These are phyloP conservation scores for Acronicta aceris DNA, from an alignment of 2,888 invertebrate genomes.

Conservation along the genomic window DNA sequence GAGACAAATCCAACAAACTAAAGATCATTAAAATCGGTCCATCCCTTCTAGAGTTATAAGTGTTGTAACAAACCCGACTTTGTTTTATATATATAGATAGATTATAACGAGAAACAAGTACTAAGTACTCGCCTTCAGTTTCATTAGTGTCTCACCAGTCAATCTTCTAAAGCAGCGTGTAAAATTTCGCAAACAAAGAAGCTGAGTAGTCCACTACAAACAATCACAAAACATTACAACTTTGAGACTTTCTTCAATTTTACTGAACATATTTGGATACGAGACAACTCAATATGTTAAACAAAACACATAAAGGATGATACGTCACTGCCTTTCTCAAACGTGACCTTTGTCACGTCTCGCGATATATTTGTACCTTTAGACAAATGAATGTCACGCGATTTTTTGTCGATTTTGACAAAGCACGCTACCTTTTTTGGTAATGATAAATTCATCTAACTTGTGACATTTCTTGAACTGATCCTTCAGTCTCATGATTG, in stretches of 20 bases:
- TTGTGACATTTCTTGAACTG: neutral
- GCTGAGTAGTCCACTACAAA: neutral
- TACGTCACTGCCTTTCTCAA: constrained; percentile 12
- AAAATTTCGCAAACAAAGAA: constrained; percentile 6
- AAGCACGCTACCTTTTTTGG: constrained; percentile 2
- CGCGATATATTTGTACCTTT: neutral
- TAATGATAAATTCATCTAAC: constrained; percentile 6
- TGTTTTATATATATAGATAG: too few relatives aligned
- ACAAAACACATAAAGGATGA: constrained; percentile 24
- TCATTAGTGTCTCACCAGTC: too few relatives aligned
- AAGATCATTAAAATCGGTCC: too few relatives aligned
- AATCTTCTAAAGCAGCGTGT: neutral
- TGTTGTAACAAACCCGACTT: too few relatives aligned
- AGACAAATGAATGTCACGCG: neutral
- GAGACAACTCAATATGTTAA: constrained; percentile 19
- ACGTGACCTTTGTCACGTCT: constrained; percentile 11
- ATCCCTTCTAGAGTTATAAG: too few relatives aligned
- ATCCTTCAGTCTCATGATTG: too few relatives aligned
- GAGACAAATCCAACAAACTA: too few relatives aligned
- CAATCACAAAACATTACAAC: constrained; percentile 1
- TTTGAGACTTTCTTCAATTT: constrained; percentile 15
- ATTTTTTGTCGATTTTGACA: neutral
- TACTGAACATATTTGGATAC: constrained; percentile 25
- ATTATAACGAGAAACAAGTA: too few relatives aligned
- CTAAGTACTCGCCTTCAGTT: too few relatives aligned